These are phyloP conservation scores for Abrostola triplasia DNA, from an alignment of 2,888 invertebrate species.

Conservation along the genomic window DNA sequence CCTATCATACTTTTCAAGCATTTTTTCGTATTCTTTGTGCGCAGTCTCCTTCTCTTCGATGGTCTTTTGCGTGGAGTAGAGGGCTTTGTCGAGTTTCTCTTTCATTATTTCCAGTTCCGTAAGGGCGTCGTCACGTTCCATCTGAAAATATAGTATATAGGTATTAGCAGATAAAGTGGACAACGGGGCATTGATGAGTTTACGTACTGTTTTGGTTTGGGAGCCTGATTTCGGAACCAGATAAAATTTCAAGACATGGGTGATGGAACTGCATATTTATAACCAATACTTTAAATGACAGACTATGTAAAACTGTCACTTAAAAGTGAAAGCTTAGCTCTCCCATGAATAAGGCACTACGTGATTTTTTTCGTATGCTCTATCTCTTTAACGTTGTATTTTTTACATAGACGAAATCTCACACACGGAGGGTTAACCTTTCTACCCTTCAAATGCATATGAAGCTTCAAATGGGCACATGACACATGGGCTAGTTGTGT, in stretches of 20 bases:
- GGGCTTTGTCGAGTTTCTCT: conserved; percentile 96
- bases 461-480: neutral
- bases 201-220: neutral
- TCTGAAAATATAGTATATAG: conserved; percentile 84
- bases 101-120: conserved; percentile 95
- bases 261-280: no score
- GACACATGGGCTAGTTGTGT: neutral
- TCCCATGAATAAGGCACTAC: no score
- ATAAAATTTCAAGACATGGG: no score
- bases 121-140: conserved; percentile 95
- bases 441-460: neutral
- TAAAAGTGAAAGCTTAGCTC: no score
- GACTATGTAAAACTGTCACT: no score
- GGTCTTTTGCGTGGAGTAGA: conserved; percentile 94
- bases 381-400: no score
- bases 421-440: no score
- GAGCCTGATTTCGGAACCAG: neutral
- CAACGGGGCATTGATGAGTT: neutral
- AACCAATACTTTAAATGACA: no score
- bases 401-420: no score
- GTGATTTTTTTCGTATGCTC: no score
- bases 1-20: conserved; percentile 97
- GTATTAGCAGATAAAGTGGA: conserved; percentile 1
- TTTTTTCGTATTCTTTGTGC: conserved; percentile 97
- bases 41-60: conserved; percentile 96